Evolutionary conservation across 2,888 invertebrate genomes (phyloP).

Genomic region (Leptinotarsa peninsularis): DNA sequence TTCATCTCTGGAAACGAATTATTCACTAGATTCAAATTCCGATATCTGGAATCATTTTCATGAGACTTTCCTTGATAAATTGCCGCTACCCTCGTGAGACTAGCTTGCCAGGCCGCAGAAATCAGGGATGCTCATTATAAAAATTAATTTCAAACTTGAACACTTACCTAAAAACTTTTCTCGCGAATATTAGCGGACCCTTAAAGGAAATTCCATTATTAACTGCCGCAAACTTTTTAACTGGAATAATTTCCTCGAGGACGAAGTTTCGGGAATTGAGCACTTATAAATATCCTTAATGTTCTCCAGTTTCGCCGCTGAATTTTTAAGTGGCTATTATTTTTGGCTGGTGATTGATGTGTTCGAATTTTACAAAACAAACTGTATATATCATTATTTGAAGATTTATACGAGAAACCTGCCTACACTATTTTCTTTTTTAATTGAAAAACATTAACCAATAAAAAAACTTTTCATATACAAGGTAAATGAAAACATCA

Average conservation of each 20-base stretch:
- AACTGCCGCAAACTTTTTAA: constrained; percentile 38
- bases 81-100: background rate
- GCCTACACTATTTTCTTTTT: too few relatives aligned
- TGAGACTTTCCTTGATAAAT: background rate
- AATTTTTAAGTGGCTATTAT: background rate
- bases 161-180: constrained; percentile 46
- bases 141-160: constrained; percentile 51
- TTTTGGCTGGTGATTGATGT: background rate
- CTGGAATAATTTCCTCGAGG: constrained; percentile 32
- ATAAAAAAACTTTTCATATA: too few relatives aligned
- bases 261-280: constrained; percentile 11
- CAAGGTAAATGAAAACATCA: too few relatives aligned
- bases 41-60: background rate
- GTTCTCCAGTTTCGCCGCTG: constrained; percentile 10
- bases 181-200: constrained; percentile 56
- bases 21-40: background rate
- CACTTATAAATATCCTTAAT: constrained; percentile 15
- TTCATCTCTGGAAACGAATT: background rate
- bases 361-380: background rate
- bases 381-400: background rate
- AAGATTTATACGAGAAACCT: background rate
- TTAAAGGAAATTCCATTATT: constrained; percentile 57
- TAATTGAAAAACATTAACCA: too few relatives aligned
- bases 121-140: constrained; percentile 31
- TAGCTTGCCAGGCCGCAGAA: background rate